These are phyloP conservation scores for Podargus strigoides DNA, from an alignment of 2,797 vertebrate genomes.

Conservation along the genomic window DNA sequence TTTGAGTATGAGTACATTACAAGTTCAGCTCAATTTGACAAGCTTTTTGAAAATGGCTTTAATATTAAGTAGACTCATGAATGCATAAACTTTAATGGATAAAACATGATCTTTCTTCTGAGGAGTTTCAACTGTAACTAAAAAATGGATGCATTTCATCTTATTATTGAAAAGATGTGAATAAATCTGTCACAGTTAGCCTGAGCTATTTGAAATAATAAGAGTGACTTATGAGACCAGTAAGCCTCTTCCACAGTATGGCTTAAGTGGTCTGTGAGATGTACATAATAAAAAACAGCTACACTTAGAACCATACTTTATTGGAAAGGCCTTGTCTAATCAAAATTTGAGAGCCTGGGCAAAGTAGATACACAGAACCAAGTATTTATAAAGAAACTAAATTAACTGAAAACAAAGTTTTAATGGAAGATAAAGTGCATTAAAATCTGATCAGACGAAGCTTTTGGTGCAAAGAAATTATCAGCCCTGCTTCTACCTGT, in stretches of 20 bases:
- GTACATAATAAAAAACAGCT: not conserved
- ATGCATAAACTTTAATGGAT: not conserved
- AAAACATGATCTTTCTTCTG: not conserved
- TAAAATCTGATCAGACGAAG: not conserved
- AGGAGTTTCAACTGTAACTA: not conserved
- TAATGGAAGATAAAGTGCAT: not conserved
- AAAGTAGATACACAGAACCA: not conserved
- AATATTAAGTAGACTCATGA: not conserved
- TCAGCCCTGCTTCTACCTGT: rapidly evolving
- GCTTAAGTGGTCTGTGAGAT: not conserved
- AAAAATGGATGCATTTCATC: not conserved
- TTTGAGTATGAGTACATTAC: not conserved
- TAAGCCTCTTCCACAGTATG: not conserved
- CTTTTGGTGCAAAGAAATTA: not conserved
- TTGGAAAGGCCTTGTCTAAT: not conserved
- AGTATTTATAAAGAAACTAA: not conserved
- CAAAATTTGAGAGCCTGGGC: not conserved
- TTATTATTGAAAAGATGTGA: not conserved
- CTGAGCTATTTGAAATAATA: not conserved
- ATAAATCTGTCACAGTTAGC: not conserved
- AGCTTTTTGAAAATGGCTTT: not conserved
- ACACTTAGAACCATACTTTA: not conserved
- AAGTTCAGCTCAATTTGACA: not conserved
- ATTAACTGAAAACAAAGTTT: not conserved
- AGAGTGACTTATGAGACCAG: not conserved